phyloP scores from a whole-genome alignment of 2,113 vertebrate genomes.

The Chloebia gouldiae region DNA sequence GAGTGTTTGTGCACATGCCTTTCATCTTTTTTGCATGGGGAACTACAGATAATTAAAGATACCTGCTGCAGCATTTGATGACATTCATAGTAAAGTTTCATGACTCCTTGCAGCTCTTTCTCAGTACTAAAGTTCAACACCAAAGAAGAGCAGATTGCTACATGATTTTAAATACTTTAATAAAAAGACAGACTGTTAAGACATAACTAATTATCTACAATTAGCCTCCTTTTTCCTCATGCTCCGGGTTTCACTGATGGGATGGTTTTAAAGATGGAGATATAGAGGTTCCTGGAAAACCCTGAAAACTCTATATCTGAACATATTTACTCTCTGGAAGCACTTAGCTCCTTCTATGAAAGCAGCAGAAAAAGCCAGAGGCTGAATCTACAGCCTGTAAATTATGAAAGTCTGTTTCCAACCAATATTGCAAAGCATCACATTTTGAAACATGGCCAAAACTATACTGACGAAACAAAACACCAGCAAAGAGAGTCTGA shows the following conservation, averaged over 20 bases:
- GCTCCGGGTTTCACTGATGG: neutral
- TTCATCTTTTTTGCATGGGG: neutral
- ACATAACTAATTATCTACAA: neutral
- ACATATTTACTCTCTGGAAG: neutral
- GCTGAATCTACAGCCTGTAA: neutral
- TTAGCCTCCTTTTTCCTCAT: neutral
- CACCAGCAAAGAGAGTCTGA: neutral
- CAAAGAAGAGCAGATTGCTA: neutral
- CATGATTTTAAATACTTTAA: neutral
- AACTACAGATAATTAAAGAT: neutral
- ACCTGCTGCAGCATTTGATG: neutral
- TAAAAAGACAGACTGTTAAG: neutral
- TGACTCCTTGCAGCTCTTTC: neutral
- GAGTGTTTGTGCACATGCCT: neutral
- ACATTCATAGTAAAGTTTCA: neutral
- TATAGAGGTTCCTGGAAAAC: neutral
- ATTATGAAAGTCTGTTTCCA: slow-evolving; percentile 1
- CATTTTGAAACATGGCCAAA: slow-evolving; percentile 33
- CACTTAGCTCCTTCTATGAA: neutral
- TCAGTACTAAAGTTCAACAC: neutral
- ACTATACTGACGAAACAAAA: slow-evolving; percentile 30
- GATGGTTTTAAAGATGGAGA: neutral
- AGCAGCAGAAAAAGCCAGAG: neutral
- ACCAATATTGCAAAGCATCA: neutral
- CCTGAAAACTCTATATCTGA: neutral